Percentiles rank a stretch among this genome's conserved stretches.
Evolutionary conservation across 1,140 invertebrate species (phyloP).

Genomic region (Drosophila yakuba): DNA sequence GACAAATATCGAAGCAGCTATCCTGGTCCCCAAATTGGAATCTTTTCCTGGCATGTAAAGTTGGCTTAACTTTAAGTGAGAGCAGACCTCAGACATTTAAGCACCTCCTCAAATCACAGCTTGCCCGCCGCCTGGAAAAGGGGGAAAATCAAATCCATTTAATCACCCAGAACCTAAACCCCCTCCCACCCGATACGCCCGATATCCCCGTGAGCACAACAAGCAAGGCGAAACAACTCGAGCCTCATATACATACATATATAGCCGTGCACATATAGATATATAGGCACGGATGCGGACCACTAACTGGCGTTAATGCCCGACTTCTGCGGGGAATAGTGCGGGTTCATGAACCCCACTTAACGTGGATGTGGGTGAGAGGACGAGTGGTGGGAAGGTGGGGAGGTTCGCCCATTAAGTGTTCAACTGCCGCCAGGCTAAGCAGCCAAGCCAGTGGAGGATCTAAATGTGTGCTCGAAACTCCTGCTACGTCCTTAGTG

Average conservation of each 20-base stretch:
- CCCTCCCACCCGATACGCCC: conserved; percentile 42
- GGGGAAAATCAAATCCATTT: conserved; percentile 69
- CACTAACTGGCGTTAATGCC: conserved; percentile 67
- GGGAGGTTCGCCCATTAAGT: conserved; percentile 47
- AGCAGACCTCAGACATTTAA: conserved; percentile 47
- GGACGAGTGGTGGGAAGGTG: not conserved
- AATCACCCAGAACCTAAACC: conserved; percentile 46
- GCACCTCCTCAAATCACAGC: conserved; percentile 33
- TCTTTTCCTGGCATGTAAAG: not conserved
- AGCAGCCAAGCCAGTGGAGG: conserved; percentile 19
- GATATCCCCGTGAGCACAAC: conserved; percentile 36
- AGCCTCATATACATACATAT: conserved; percentile 1
- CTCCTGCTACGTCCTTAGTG: not conserved
- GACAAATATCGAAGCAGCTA: conserved; percentile 14
- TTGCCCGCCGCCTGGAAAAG: conserved; percentile 14
- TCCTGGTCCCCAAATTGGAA: conserved; percentile 23
- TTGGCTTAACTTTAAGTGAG: conserved; percentile 16
- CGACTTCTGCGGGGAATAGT: conserved; percentile 31
- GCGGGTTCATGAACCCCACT: conserved; percentile 71
- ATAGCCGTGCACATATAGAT: not conserved
- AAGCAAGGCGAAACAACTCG: conserved; percentile 29
- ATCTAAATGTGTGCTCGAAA: conserved; percentile 16
- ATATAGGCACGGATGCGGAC: conserved; percentile 32
- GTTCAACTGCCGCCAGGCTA: conserved; percentile 21
- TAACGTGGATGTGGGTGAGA: conserved; percentile 32